These are phyloP conservation scores for Crotalus helleri DNA, from an alignment of 2,113 vertebrate species.

Conservation along the genomic window DNA sequence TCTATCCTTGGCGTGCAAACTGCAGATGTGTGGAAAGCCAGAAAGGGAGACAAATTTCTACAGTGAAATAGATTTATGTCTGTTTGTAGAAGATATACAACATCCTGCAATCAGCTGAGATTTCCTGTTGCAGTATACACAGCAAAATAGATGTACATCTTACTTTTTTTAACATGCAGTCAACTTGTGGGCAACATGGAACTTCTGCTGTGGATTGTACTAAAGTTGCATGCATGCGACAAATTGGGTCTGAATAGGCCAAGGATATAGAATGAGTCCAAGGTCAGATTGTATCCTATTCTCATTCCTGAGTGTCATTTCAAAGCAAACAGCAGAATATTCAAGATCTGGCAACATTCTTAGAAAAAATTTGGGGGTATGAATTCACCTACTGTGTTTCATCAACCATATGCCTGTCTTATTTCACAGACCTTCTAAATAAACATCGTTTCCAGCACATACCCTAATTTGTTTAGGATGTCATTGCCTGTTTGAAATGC, in stretches of 20 bases:
- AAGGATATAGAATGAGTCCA: neutral
- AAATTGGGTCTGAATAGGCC: neutral
- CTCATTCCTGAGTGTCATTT: conserved; percentile 2
- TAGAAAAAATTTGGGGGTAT: neutral
- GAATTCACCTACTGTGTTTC: conserved; percentile 12
- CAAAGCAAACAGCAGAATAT: conserved; percentile 6
- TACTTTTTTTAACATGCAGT: neutral
- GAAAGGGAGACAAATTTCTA: neutral
- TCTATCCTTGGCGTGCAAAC: neutral
- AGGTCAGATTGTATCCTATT: neutral
- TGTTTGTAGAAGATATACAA: neutral
- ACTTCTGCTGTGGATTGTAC: neutral
- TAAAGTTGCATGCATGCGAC: neutral
- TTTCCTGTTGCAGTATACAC: neutral
- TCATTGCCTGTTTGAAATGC: neutral
- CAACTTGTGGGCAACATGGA: neutral
- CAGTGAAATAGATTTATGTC: neutral
- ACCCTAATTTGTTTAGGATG: conserved; percentile 19
- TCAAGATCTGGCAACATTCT: conserved; percentile 7
- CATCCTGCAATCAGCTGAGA: neutral
- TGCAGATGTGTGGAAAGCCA: neutral
- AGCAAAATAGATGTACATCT: neutral
- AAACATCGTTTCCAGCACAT: conserved; percentile 8
- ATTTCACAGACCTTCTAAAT: neutral
- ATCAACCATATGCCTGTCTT: neutral